A percentile compares a stretch with the other conserved stretches of the same genome.
Evolutionary conservation across 2,797 vertebrate genomes (phyloP).

Genomic region (Brachymystax lenok): DNA sequence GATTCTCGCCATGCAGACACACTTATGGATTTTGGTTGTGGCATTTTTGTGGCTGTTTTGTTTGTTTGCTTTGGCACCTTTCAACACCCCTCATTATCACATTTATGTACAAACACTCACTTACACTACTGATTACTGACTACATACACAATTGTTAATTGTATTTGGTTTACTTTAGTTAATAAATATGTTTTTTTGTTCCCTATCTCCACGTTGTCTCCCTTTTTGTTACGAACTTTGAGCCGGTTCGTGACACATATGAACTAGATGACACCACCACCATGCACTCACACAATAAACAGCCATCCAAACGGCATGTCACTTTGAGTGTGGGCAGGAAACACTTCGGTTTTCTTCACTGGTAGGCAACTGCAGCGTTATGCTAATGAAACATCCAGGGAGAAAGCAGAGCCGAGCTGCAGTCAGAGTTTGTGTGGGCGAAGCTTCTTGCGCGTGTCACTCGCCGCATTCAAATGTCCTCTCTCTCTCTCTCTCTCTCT

Average conservation of each 20-base stretch:
- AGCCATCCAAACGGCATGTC: conserved; percentile 39
- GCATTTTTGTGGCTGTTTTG: no score
- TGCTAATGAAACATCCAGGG: conserved; percentile 67
- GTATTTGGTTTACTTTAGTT: no score
- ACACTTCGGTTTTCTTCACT: conserved; percentile 55
- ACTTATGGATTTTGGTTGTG: no score
- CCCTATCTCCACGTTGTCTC: no score
- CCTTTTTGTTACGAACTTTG: no score
- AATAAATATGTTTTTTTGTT: no score
- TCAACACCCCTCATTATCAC: no score
- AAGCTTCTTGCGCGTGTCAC: conserved; percentile 54
- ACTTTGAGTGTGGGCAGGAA: conserved; percentile 64
- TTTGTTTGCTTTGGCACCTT: no score
- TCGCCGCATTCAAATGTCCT: conserved; percentile 62
- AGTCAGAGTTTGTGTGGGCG: conserved; percentile 44
- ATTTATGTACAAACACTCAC: no score
- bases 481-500: conserved; percentile 26
- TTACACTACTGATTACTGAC: no score
- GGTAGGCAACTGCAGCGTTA: conserved; percentile 68
- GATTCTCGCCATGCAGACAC: no score
- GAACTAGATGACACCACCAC: conserved; percentile 39
- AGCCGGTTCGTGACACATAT: conserved; percentile 19
- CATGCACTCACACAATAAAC: conserved; percentile 46
- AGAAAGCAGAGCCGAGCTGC: conserved; percentile 1
- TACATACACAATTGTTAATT: no score